Base-by-base conservation (phyloP, 2,797 vertebrate species). In the Channallabes apus region DNA sequence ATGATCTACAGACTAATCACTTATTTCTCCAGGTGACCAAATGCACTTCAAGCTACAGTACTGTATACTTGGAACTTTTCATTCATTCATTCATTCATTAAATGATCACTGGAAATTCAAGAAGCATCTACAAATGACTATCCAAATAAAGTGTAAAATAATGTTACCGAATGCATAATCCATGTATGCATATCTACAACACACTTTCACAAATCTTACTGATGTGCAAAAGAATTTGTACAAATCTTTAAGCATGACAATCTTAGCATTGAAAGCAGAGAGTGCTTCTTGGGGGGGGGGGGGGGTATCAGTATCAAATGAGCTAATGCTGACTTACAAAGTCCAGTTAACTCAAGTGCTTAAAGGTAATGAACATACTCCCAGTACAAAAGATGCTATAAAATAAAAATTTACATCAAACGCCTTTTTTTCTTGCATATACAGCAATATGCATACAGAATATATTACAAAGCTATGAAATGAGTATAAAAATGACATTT, bases 391-490 rank as follows among this genome's bases (percentile, higher is more conserved):
- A 54, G 54, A 73, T 46, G 32, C 32, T 79, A 4, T 67, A 90
- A 90, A 78, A 69, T 75, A 90, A 84, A 46, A 87, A 88, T 77
- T 71, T 86, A 87, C 86, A 88, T 85, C 80, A 73, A 80, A 54
- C 87, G 86, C 86, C 90, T 86, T 91, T 84, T 12, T 41, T 35
- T 61, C 17, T 73, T 73, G 85, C 90, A 84, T 15, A 90, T 86
- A 71, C 85, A 85, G 85, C 83, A 88, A 84, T 85, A 88, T 88
- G 87, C 85, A 83, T 72, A 87, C 87, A 64, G 80, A 87, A 90
- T 92, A 93, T 90, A 91, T 91, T 90, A 91, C 92, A 94, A 84
- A 82, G 86, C 90, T 87, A 86, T 90, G 87, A 88, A 87, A 91
- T 89, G 83, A 86, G 69, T 88, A 90, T 72, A 86, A 90, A 88